A percentile compares a stretch with the other conserved stretches of the same genome.
These are phyloP conservation scores for Eupithecia pulchellata DNA, from an alignment of 2,888 invertebrate species.

Conservation along the genomic window DNA sequence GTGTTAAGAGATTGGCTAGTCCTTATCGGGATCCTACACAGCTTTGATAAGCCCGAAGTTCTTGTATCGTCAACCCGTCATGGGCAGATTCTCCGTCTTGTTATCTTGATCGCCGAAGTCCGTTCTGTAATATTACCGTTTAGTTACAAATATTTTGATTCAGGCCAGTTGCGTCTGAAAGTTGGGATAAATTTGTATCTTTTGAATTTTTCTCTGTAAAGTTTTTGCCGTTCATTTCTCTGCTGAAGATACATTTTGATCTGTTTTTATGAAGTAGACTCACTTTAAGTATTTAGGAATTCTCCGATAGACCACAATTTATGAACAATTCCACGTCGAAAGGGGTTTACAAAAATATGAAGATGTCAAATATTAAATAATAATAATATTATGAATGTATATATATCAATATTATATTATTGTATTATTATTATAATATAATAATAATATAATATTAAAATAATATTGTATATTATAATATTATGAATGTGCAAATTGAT, in stretches of 20 bases:
- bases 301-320: neutral
- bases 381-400: no score
- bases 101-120: neutral
- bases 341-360: no score
- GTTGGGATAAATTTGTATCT: neutral
- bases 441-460: no score
- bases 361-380: no score
- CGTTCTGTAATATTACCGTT: neutral
- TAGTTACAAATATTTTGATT: neutral
- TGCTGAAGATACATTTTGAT: neutral
- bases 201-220: neutral
- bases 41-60: neutral
- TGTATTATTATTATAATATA: no score
- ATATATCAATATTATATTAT: no score
- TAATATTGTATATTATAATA: no score
- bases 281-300: neutral
- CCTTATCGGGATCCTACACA: neutral
- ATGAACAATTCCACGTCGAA: neutral
- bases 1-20: neutral
- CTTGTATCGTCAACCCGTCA: neutral
- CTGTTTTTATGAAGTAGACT: neutral
- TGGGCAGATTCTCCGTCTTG: constrained; percentile 6
- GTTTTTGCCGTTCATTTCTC: neutral
- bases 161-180: neutral
- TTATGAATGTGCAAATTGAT: no score